These are phyloP conservation scores for Muscidifurax raptorellus DNA, from an alignment of 1,140 invertebrate species.

Conservation along the genomic window DNA sequence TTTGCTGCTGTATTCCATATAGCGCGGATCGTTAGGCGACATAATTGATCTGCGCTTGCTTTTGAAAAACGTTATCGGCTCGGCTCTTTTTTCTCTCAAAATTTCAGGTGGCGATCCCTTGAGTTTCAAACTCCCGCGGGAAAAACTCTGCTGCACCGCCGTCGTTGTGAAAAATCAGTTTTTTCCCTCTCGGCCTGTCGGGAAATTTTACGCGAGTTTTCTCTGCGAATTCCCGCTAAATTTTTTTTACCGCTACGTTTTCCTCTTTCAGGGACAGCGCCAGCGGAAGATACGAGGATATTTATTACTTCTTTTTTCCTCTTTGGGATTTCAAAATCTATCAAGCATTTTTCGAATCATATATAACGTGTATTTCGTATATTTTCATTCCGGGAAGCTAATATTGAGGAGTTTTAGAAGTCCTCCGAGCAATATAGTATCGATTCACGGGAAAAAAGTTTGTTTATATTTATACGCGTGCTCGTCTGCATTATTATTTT, in stretches of 20 bases:
- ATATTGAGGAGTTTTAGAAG: too few relatives aligned
- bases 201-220: neutral
- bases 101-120: neutral
- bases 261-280: neutral
- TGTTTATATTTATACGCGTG: neutral
- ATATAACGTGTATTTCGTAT: too few relatives aligned
- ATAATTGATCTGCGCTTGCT: constrained; percentile 18
- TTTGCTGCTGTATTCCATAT: too few relatives aligned
- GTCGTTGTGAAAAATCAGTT: neutral
- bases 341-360: too few relatives aligned
- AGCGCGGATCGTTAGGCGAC: neutral
- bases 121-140: neutral
- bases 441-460: too few relatives aligned
- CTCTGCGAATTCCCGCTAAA: neutral
- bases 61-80: constrained; percentile 1
- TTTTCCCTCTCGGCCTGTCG: neutral
- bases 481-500: neutral
- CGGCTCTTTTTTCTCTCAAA: neutral
- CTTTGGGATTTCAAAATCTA: too few relatives aligned
- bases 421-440: too few relatives aligned
- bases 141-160: neutral
- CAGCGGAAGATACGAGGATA: too few relatives aligned
- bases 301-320: too few relatives aligned
- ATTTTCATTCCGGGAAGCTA: too few relatives aligned
- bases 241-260: neutral